Percentiles rank a stretch among this genome's conserved stretches.
Evolutionary conservation across 2,113 vertebrate genomes (phyloP).

Genomic region (Tychaedon coryphoeus): DNA sequence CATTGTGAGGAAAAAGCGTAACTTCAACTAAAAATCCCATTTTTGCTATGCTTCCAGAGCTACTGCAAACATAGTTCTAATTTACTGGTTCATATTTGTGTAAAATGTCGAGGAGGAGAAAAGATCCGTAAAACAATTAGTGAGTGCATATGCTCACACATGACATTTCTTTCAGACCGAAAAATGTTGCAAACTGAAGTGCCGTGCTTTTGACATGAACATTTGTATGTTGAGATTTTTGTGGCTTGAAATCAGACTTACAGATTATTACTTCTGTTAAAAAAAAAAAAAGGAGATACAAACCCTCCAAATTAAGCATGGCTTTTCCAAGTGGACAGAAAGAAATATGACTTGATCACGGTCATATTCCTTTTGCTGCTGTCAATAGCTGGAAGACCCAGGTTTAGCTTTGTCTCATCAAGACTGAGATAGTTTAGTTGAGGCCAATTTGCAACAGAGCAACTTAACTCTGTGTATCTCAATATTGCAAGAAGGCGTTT

Average conservation of each 20-base stretch:
- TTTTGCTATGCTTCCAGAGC: neutral
- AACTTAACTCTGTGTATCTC: neutral
- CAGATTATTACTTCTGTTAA: neutral
- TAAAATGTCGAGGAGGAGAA: neutral
- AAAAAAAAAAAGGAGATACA: neutral
- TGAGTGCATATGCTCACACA: neutral
- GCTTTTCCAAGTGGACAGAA: neutral
- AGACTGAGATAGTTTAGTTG: neutral
- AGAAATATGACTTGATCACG: neutral
- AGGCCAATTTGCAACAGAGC: neutral
- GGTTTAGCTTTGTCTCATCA: neutral
- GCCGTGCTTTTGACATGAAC: neutral
- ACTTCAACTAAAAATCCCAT: neutral
- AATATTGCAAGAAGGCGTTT: neutral
- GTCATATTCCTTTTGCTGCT: neutral
- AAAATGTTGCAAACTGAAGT: neutral
- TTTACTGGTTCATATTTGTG: fast-evolving
- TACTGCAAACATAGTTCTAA: neutral
- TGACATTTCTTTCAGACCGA: neutral
- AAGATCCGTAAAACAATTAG: neutral
- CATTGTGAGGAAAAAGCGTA: neutral
- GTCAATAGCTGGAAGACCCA: neutral
- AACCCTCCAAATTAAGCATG: neutral
- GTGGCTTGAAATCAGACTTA: neutral
- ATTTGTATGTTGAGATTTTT: neutral